Percentiles rank a stretch among this genome's conserved stretches.
Evolutionary conservation across 2,888 invertebrate species (phyloP).

Genomic region (Perizoma flavofasciatum): DNA sequence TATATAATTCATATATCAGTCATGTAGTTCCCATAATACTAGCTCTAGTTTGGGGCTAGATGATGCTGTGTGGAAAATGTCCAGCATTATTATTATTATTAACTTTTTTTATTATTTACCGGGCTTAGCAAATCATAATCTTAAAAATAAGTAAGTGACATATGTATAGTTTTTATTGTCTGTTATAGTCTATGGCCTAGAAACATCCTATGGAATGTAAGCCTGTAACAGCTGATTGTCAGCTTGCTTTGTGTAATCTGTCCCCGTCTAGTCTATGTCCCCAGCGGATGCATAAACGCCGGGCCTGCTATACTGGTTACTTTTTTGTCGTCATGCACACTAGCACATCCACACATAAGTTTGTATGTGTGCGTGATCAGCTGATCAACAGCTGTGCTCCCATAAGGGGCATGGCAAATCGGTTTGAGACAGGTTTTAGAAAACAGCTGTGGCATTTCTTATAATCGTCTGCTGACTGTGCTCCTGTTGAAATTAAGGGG

Average conservation of each 20-base stretch:
- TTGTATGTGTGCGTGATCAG: conserved; percentile 64
- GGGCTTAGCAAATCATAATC: no score
- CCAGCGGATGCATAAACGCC: conserved; percentile 64
- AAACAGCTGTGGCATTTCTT: conserved; percentile 28
- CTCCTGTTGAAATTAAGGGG: neutral
- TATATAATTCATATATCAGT: no score
- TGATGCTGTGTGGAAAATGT: no score
- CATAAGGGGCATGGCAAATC: conserved; percentile 54
- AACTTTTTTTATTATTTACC: no score
- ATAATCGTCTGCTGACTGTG: conserved; percentile 17
- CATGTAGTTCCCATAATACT: no score
- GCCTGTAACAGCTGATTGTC: neutral
- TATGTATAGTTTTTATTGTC: no score
- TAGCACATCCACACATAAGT: conserved; percentile 27
- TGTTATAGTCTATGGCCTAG: no score
- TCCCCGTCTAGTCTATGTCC: conserved; percentile 33
- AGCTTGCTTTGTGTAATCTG: conserved; percentile 29
- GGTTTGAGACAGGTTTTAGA: conserved; percentile 40
- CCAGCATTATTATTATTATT: no score
- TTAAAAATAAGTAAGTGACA: no score
- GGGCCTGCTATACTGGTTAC: conserved; percentile 66
- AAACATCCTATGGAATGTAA: no score
- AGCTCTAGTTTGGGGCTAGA: no score
- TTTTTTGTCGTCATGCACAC: conserved; percentile 59
- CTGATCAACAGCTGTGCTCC: conserved; percentile 69